Evolutionary conservation across 2,888 invertebrate genomes (phyloP), one percentile per base, ranked within the genome.

Genomic region (Orthosia gracilis): DNA sequence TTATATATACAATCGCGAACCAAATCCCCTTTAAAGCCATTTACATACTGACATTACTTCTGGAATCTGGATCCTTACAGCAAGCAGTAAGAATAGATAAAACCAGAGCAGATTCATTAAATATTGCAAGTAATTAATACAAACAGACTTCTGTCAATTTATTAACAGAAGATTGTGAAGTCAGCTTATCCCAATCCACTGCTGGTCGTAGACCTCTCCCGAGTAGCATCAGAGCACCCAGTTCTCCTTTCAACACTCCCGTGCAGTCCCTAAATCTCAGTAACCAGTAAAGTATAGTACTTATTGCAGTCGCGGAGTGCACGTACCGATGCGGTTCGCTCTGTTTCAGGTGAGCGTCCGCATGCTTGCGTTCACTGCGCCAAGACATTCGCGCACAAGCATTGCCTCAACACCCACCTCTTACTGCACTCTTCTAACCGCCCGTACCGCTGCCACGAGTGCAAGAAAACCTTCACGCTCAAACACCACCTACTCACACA

Each of bases 401-500:
- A 98, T 92, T 98, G 98, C 94, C 96, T 98, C 85, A 98, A 98
- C 92, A 98, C 98, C 55, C 98, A 98, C 92, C 96, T 98, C 81
- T 94, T 98, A 84, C 94, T 98, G 84, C 98, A 98, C 93, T 98
- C 98, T 79, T 97, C 98, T 76, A 98, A 98, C 84, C 96, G 98
- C 84, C 98, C 98, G 63, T 98, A 97, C 94, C 97, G 98, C 92
- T 98, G 98, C 92, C 96, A 97, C 76, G 98, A 98, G 94, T 98
- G 98, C 95, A 98, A 98, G 94, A 98, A 98, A 94, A 97, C 98
- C 82, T 98, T 98, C 91, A 98, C 98, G 17, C 94, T 98, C 79
- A 98, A 98, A 92, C 98, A 98, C 92, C 98, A 98, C 93, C 96
- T 98, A 87, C 97, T 98, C 80, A 98, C 98, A 82, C 98, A 98